phyloP scores from a whole-genome alignment of 2,797 vertebrate genomes.

The Heliangelus exortis region DNA sequence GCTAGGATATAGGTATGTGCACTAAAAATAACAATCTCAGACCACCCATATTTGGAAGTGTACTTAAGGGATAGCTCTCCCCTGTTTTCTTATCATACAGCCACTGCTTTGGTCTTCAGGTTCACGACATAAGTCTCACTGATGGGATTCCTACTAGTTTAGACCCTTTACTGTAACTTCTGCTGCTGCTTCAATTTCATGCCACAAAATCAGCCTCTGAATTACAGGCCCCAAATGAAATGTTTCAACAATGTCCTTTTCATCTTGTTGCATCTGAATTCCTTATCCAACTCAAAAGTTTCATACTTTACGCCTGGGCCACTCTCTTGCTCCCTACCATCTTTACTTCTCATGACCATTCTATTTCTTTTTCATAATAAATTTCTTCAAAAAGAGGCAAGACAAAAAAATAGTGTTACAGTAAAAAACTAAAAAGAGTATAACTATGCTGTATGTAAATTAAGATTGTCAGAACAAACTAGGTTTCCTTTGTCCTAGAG shows the following conservation, averaged over 20 bases:
- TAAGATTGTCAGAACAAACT: background rate
- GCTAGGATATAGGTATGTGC: background rate
- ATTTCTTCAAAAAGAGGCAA: background rate
- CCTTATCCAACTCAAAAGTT: background rate
- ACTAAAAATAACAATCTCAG: background rate
- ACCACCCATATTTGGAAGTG: background rate
- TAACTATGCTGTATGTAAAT: background rate
- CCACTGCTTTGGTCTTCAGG: background rate
- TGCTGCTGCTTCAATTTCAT: background rate
- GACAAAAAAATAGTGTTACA: background rate
- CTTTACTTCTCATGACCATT: background rate
- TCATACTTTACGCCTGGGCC: fast-evolving
- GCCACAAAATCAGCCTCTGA: background rate
- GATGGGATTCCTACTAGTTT: background rate
- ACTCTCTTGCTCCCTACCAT: background rate
- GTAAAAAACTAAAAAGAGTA: background rate
- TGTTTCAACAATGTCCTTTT: background rate
- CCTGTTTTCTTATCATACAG: background rate
- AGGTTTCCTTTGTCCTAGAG: background rate
- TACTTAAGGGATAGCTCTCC: background rate
- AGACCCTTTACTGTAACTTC: background rate
- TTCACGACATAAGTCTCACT: fast-evolving
- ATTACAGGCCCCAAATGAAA: background rate
- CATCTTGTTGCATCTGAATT: background rate
- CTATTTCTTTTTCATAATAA: background rate